Evolutionary conservation across 1,140 invertebrate species (phyloP).

Genomic region (Lasaia peninsularis): DNA sequence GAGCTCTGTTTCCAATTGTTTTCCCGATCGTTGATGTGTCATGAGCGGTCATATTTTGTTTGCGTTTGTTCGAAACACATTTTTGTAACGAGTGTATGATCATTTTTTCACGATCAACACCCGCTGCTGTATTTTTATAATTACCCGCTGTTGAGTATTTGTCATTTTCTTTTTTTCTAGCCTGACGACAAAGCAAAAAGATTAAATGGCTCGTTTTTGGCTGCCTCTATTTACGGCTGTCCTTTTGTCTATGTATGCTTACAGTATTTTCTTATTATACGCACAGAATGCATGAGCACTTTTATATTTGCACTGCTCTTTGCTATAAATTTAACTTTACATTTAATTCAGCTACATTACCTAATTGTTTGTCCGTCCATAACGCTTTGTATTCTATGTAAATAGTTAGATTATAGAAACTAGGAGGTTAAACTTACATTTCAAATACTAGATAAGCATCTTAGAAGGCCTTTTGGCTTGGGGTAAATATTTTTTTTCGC

Average conservation of each 20-base stretch:
- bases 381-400: slow-evolving; percentile 36
- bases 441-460: background rate
- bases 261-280: slow-evolving; percentile 54
- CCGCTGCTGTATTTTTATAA: slow-evolving; percentile 32
- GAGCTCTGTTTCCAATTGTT: slow-evolving; percentile 34
- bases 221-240: slow-evolving; percentile 74
- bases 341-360: slow-evolving; percentile 29
- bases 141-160: slow-evolving; percentile 54
- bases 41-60: slow-evolving; percentile 60
- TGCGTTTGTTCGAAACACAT: slow-evolving; percentile 45
- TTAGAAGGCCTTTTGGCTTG: background rate
- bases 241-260: slow-evolving; percentile 75
- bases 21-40: slow-evolving; percentile 34
- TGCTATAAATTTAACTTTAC: slow-evolving; percentile 24
- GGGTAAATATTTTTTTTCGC: background rate
- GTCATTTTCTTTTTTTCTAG: slow-evolving; percentile 68
- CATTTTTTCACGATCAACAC: slow-evolving; percentile 22
- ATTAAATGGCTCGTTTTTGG: slow-evolving; percentile 75
- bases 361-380: slow-evolving; percentile 56
- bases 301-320: slow-evolving; percentile 37
- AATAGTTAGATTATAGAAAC: slow-evolving; percentile 5
- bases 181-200: slow-evolving; percentile 73
- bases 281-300: slow-evolving; percentile 60
- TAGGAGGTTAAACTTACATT: background rate
- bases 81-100: slow-evolving; percentile 18